These are phyloP conservation scores for Buphagus erythrorhynchus DNA, from an alignment of 2,797 vertebrate species.

Conservation along the genomic window DNA sequence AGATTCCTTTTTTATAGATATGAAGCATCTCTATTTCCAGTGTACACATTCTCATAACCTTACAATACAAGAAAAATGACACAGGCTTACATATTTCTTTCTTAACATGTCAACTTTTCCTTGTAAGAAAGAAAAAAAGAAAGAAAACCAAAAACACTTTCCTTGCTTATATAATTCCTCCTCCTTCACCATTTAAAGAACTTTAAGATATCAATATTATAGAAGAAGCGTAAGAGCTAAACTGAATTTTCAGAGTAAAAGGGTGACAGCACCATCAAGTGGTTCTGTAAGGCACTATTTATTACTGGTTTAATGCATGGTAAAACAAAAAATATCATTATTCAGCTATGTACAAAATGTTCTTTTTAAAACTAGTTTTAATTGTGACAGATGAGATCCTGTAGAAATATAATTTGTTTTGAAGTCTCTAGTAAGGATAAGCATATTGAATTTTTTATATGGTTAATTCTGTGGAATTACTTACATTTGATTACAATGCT, in stretches of 20 bases:
- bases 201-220: not conserved
- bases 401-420: not conserved
- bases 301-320: not conserved
- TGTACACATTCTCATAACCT: rapidly evolving
- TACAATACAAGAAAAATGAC: not conserved
- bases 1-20: not conserved
- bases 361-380: not conserved
- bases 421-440: not conserved
- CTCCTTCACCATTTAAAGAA: not conserved
- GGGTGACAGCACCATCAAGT: slow-evolving; percentile 58
- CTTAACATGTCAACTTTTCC: not conserved
- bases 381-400: not conserved
- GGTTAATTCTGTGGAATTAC: not conserved
- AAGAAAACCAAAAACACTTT: not conserved
- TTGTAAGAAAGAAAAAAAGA: not conserved
- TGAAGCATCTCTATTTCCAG: not conserved
- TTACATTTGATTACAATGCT: not conserved
- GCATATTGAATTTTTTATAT: not conserved
- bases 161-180: not conserved
- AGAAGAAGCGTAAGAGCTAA: not conserved
- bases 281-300: not conserved
- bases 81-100: not conserved
- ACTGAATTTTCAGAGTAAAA: not conserved
- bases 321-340: not conserved
- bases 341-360: not conserved